Evolutionary conservation across 1,140 invertebrate genomes (phyloP).

Genomic region (Drosophila ogumai): DNA sequence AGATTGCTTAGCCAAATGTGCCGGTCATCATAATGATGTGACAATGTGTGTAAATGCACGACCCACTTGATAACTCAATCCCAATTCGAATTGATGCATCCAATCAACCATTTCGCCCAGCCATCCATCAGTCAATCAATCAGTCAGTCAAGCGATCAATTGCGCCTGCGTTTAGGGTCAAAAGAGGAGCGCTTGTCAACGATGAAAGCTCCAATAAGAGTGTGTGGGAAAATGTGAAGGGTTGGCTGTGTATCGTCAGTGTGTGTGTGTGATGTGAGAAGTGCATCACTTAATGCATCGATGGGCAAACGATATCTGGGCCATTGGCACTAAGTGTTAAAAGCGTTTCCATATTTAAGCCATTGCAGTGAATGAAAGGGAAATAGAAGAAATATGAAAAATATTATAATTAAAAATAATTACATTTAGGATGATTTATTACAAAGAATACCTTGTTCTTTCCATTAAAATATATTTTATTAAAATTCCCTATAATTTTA

Average conservation of each 20-base stretch:
- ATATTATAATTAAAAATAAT: too few relatives aligned
- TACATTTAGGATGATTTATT: neutral
- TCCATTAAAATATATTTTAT: neutral
- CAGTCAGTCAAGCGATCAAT: conserved; percentile 58
- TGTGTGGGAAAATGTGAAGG: conserved; percentile 17
- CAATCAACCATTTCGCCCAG: conserved; percentile 43
- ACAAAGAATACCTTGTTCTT: neutral
- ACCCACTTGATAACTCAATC: conserved; percentile 54
- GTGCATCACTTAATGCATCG: conserved; percentile 69
- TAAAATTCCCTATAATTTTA: neutral
- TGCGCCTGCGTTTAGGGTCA: conserved; percentile 56
- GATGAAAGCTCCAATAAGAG: conserved; percentile 42
- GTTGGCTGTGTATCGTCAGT: conserved; percentile 10
- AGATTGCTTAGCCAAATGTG: conserved; percentile 13
- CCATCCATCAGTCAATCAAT: conserved; percentile 70
- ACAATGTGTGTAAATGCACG: conserved; percentile 5
- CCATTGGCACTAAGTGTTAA: conserved; percentile 66
- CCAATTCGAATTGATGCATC: conserved; percentile 40
- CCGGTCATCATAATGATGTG: conserved; percentile 11
- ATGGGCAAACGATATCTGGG: conserved; percentile 60
- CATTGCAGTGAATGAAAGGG: too few relatives aligned
- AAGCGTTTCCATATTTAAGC: conserved; percentile 34
- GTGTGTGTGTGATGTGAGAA: conserved; percentile 23
- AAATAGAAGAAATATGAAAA: too few relatives aligned
- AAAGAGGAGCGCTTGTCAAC: conserved; percentile 58